phyloP scores from a whole-genome alignment of 1,140 invertebrate genomes.

The Zaprionus taronus region DNA sequence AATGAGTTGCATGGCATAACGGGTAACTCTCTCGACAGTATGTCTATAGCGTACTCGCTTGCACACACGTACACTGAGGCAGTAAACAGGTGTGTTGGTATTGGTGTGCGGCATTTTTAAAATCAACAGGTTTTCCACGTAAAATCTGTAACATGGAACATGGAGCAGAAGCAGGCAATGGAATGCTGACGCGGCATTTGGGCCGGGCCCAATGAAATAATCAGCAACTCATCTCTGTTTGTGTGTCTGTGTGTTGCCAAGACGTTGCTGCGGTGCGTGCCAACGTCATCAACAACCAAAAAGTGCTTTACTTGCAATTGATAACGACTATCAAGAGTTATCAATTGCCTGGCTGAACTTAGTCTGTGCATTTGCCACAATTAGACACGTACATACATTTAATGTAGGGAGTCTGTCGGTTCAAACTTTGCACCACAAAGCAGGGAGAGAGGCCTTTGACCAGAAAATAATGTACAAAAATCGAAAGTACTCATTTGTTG shows the following conservation, averaged over 20 bases:
- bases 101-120: slow-evolving; percentile 12
- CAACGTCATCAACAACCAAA: slow-evolving; percentile 60
- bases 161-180: slow-evolving; percentile 4
- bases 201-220: slow-evolving; percentile 11
- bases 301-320: slow-evolving; percentile 12
- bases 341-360: slow-evolving; percentile 24
- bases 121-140: slow-evolving; percentile 65
- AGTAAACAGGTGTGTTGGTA: slow-evolving; percentile 40
- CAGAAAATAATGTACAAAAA: slow-evolving; percentile 15
- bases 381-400: slow-evolving; percentile 4
- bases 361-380: neutral
- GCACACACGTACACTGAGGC: slow-evolving; percentile 1
- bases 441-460: neutral
- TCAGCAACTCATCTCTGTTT: neutral
- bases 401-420: slow-evolving; percentile 1
- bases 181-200: slow-evolving; percentile 50
- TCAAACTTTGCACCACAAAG: slow-evolving; percentile 5
- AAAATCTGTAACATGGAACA: slow-evolving; percentile 33
- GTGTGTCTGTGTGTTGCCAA: slow-evolving; percentile 13
- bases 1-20: slow-evolving; percentile 15
- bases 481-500: slow-evolving; percentile 13
- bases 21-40: neutral
- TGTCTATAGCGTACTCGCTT: slow-evolving; percentile 37
- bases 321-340: slow-evolving; percentile 40
- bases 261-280: slow-evolving; percentile 25